These are phyloP conservation scores for Dendronephthya gigantea DNA, from an alignment of 64 coral and sea anemone genomes.

Conservation along the genomic window DNA sequence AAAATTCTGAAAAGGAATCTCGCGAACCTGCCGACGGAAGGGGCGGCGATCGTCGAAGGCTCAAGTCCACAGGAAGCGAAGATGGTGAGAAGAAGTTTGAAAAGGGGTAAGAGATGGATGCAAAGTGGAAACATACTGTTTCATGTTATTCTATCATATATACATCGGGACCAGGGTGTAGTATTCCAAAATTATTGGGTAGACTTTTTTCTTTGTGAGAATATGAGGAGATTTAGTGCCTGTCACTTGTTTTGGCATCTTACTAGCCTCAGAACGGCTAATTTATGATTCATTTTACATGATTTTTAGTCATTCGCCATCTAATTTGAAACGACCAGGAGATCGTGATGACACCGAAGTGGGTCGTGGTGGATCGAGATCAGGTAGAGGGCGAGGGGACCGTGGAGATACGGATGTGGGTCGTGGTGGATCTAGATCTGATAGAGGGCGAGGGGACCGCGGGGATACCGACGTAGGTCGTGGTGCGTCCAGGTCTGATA, in stretches of 20 bases:
- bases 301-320: neutral
- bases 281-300: no score
- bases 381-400: no score
- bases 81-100: neutral
- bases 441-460: no score
- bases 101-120: neutral
- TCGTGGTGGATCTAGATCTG: neutral
- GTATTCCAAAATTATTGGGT: no score
- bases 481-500: constrained; percentile 1
- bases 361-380: no score
- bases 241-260: no score
- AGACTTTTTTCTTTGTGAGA: no score
- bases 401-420: constrained; percentile 34
- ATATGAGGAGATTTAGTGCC: no score
- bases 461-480: constrained; percentile 36
- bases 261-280: no score
- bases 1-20: constrained; percentile 53
- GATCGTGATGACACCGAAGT: no score
- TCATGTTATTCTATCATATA: neutral
- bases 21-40: no score
- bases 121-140: neutral
- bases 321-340: constrained; percentile 5
- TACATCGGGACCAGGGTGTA: no score
- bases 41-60: neutral
- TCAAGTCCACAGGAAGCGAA: neutral